Evolutionary conservation across 2,797 vertebrate genomes (phyloP), one percentile per base, ranked within the genome.

Genomic region (Cossypha heuglini): DNA sequence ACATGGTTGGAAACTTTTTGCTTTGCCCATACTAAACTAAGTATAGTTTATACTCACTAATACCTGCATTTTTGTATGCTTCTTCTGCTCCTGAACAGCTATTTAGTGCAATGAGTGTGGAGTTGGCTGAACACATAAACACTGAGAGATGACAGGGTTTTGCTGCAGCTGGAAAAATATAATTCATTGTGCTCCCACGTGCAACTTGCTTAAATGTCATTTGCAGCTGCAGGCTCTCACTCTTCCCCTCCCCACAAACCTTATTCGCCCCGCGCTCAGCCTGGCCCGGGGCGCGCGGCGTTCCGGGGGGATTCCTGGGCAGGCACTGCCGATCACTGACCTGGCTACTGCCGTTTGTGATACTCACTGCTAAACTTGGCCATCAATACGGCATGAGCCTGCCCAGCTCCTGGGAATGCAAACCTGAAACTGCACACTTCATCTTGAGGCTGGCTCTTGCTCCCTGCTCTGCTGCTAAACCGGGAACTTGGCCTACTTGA

Each of bases 291-390:
- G 97, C 95, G 97, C n/a, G 76, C 54, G 22, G 51, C 75, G 40
- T 75, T 97, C 98, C 73, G 45, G 9, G 97, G 37, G 35, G 15
- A 57, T 11, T 15, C 29, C 43, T 1, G 5, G 18, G 76, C 99
- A 98, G 98, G 98, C 99, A 98, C 99, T 98, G 98, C 98, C 97
- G 94, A 98, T 99, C 98, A 98, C 98, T 99, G 99, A 98, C 99
- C 99, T 98, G 98, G 99, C 99, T 99, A 98, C 98, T 99, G 99
- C 98, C 99, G 99, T 98, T 99, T 99, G 99, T 98, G 99, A 98
- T 99, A 98, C 99, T 99, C 98, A 99, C 99, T 97, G 98, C 98
- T 98, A 99, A 99, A 99, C 99, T 99, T 99, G 94, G 94, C 99
- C 99, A 99, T 99, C 99, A 98, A 99, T 99, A 99, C 98, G 98